These are phyloP conservation scores for Microctonus aethiopoides DNA, from an alignment of 2,888 invertebrate genomes.

Conservation along the genomic window DNA sequence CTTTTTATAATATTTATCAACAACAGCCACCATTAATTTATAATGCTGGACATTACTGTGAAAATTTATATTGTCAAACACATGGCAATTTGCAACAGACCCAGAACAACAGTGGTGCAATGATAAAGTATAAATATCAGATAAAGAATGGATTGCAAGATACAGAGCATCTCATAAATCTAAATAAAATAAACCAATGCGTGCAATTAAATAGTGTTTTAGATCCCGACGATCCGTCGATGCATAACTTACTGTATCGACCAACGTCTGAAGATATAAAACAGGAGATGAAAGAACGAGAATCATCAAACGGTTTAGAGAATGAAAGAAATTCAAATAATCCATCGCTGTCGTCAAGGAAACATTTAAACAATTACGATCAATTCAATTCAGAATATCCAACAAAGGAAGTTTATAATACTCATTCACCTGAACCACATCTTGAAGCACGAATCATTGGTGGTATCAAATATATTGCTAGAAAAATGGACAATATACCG, in stretches of 20 bases:
- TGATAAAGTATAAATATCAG: slow-evolving; percentile 38
- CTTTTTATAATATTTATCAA: background rate
- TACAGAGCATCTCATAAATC: slow-evolving; percentile 47
- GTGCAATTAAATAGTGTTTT: slow-evolving; percentile 52
- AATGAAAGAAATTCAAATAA: slow-evolving; percentile 52
- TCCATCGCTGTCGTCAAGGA: slow-evolving; percentile 34
- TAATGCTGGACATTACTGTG: background rate
- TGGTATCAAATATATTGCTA: slow-evolving; percentile 54
- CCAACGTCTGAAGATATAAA: background rate
- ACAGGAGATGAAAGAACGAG: slow-evolving; percentile 27
- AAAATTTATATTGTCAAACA: background rate
- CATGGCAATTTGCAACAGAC: background rate
- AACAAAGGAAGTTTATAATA: slow-evolving; percentile 27
- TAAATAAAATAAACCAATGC: slow-evolving; percentile 39
- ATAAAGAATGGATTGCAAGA: slow-evolving; percentile 61
- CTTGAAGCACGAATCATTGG: slow-evolving; percentile 52
- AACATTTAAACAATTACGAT: slow-evolving; percentile 24
- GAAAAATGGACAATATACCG: slow-evolving; percentile 47
- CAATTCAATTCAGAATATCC: slow-evolving; percentile 43
- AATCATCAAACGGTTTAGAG: slow-evolving; percentile 54
- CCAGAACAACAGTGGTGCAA: background rate
- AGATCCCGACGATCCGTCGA: slow-evolving; percentile 35
- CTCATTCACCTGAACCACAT: slow-evolving; percentile 37
- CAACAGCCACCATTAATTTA: background rate
- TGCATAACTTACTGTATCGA: slow-evolving; percentile 8